A percentile compares a stretch with the other conserved stretches of the same genome.
Evolutionary conservation across 2,113 vertebrate genomes (phyloP).

Genomic region (Eudyptes chrysolophus): DNA sequence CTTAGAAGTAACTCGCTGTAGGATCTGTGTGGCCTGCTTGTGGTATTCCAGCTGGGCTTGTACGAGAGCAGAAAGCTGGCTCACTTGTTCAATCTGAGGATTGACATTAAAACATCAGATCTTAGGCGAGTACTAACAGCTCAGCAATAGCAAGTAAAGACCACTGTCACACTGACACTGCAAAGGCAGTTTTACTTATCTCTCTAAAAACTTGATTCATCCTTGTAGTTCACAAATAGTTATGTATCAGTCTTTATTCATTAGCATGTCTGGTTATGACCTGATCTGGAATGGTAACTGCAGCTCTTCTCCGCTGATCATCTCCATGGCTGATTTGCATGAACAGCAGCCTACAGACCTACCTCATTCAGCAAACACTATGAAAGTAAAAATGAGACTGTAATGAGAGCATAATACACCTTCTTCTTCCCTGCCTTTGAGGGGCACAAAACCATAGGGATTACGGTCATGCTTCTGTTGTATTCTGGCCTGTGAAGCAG

Average conservation of each 20-base stretch:
- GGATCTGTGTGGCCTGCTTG: slow-evolving; percentile 90
- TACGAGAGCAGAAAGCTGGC: slow-evolving; percentile 93
- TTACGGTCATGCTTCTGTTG: background rate
- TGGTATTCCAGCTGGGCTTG: slow-evolving; percentile 98
- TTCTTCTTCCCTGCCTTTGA: background rate
- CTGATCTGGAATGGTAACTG: background rate
- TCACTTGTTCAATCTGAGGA: slow-evolving; percentile 95
- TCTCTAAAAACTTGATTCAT: background rate
- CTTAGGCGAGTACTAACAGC: background rate
- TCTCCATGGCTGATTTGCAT: background rate
- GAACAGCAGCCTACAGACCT: background rate
- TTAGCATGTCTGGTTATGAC: background rate
- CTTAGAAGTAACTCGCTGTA: slow-evolving; percentile 90
- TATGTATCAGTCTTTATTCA: background rate
- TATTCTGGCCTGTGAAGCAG: background rate
- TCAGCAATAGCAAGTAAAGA: background rate
- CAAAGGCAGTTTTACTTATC: background rate
- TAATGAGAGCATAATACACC: background rate
- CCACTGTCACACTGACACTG: background rate
- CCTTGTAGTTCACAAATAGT: background rate
- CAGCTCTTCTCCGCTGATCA: background rate
- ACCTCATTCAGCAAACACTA: background rate
- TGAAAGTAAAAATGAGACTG: background rate
- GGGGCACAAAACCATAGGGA: background rate
- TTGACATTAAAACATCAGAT: background rate